phyloP scores from a whole-genome alignment of 2,888 invertebrate genomes.

The Allophyes oxyacanthae region DNA sequence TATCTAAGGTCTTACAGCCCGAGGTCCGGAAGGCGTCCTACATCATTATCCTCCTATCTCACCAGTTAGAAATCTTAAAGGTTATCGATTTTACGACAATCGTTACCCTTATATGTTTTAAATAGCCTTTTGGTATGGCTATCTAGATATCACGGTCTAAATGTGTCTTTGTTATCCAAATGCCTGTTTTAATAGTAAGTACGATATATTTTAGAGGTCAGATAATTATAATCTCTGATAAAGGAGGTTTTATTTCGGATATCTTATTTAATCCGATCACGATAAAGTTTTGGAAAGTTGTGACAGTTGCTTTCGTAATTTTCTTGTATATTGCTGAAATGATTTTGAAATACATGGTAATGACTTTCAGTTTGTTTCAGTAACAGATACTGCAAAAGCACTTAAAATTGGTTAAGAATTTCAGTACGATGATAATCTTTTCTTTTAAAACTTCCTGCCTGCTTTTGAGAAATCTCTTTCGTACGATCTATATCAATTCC shows the following conservation, averaged over 20 bases:
- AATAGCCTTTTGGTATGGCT: slow-evolving; percentile 15
- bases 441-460: neutral
- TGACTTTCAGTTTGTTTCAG: neutral
- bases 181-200: slow-evolving; percentile 27
- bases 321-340: neutral
- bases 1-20: slow-evolving; percentile 37
- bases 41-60: slow-evolving; percentile 29
- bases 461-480: neutral
- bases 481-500: neutral
- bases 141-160: slow-evolving; percentile 29
- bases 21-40: slow-evolving; percentile 34
- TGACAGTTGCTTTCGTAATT: too few relatives aligned
- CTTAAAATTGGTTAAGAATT: neutral
- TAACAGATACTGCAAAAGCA: neutral
- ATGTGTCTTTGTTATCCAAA: slow-evolving; percentile 40
- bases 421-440: neutral
- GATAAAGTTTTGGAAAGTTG: too few relatives aligned
- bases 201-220: slow-evolving; percentile 2
- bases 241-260: slow-evolving; percentile 4
- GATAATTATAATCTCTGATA: too few relatives aligned
- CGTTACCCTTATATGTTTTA: slow-evolving; percentile 30
- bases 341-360: neutral
- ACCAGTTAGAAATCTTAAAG: slow-evolving; percentile 35
- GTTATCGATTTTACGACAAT: slow-evolving; percentile 48
- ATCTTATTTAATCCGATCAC: too few relatives aligned